Percentiles rank a stretch among this genome's conserved stretches.
These are phyloP conservation scores for Siniperca scherzeri DNA, from an alignment of 2,797 vertebrate genomes.

Conservation along the genomic window DNA sequence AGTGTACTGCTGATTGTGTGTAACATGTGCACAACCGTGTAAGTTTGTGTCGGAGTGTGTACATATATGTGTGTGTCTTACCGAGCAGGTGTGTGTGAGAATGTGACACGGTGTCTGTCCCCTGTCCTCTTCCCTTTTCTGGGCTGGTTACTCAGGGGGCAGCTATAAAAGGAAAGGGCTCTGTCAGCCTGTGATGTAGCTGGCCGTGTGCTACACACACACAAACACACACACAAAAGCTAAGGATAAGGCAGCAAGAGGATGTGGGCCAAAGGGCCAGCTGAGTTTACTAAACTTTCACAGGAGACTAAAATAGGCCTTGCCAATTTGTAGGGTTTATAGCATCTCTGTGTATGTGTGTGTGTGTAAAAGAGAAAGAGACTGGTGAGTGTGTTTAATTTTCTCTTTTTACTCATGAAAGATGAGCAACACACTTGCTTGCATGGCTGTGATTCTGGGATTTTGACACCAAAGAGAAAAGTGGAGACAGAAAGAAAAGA, in stretches of 20 bases:
- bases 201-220: constrained; percentile 57
- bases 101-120: constrained; percentile 73
- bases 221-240: constrained; percentile 40
- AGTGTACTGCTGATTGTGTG: constrained; percentile 8
- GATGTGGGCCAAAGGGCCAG: constrained; percentile 81
- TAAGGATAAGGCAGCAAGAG: constrained; percentile 67
- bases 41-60: constrained; percentile 19
- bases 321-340: constrained; percentile 45
- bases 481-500: background rate
- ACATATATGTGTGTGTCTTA: constrained; percentile 43
- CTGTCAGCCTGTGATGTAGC: constrained; percentile 84
- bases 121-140: constrained; percentile 85
- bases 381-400: constrained; percentile 1
- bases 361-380: background rate
- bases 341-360: constrained; percentile 2
- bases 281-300: constrained; percentile 86
- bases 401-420: constrained; percentile 11
- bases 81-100: constrained; percentile 66
- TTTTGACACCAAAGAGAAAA: constrained; percentile 10
- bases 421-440: constrained; percentile 2
- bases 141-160: constrained; percentile 83
- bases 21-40: background rate
- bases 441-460: background rate
- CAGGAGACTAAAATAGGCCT: constrained; percentile 79
- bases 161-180: constrained; percentile 86